A percentile compares a stretch with the other conserved stretches of the same genome.
These are phyloP conservation scores for Limnephilus marmoratus DNA, from an alignment of 2,888 invertebrate species.

Conservation along the genomic window DNA sequence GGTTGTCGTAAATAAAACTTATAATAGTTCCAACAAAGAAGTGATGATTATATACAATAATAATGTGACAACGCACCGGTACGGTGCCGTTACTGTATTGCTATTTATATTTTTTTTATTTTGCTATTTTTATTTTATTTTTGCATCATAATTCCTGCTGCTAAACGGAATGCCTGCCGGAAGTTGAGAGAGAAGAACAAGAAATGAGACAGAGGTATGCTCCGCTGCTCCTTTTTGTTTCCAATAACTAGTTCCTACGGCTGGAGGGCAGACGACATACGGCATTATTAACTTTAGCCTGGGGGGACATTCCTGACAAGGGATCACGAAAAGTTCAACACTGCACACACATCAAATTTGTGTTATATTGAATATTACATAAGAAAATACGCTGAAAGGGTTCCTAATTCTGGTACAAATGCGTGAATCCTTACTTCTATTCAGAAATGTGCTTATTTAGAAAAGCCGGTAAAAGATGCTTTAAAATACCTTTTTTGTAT, in stretches of 20 bases:
- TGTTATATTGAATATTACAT: neutral
- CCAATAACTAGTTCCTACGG: slow-evolving; percentile 38
- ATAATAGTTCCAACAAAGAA: too few species aligned
- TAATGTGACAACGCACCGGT: too few species aligned
- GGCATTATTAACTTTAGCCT: slow-evolving; percentile 37
- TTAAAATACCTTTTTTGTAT: too few species aligned
- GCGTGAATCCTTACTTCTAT: neutral
- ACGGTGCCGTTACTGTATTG: neutral
- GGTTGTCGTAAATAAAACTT: too few species aligned
- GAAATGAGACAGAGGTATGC: neutral
- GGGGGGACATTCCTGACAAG: neutral
- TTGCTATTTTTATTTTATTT: too few species aligned
- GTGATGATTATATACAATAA: too few species aligned
- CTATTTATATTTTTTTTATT: neutral
- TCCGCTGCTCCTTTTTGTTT: slow-evolving; percentile 17
- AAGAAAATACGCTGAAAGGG: neutral
- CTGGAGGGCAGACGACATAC: slow-evolving; percentile 16
- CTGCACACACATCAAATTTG: neutral
- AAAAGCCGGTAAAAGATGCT: too few species aligned
- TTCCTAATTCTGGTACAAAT: neutral
- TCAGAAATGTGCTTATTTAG: too few species aligned
- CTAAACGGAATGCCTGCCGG: neutral
- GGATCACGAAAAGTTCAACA: neutral
- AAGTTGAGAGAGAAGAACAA: neutral
- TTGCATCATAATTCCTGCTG: neutral